Evolutionary conservation across 2,888 invertebrate species (phyloP).

Genomic region (Ectemnius lituratus): DNA sequence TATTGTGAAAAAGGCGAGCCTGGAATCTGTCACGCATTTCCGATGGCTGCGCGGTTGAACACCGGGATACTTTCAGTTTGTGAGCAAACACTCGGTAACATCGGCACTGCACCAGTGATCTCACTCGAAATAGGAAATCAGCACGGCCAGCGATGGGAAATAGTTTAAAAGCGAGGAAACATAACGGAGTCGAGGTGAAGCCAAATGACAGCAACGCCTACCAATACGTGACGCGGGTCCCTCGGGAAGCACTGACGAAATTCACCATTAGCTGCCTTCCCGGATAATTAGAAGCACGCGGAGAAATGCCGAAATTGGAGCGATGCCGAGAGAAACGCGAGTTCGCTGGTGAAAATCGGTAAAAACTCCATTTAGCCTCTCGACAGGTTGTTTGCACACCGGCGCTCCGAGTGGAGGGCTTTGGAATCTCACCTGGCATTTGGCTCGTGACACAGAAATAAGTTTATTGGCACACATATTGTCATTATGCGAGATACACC

Average conservation of each 20-base stretch:
- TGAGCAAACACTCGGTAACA: no score
- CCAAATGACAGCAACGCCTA: slow-evolving; percentile 74
- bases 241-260: slow-evolving; percentile 26
- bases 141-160: neutral
- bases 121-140: neutral
- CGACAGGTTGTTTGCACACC: slow-evolving; percentile 55
- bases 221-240: slow-evolving; percentile 46
- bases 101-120: no score
- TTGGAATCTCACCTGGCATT: slow-evolving; percentile 57
- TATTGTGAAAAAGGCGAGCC: slow-evolving; percentile 5
- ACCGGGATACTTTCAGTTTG: no score
- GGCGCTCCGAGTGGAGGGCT: slow-evolving; percentile 58
- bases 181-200: slow-evolving; percentile 56
- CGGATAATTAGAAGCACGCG: slow-evolving; percentile 6
- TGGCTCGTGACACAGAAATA: slow-evolving; percentile 55
- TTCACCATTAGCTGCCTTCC: slow-evolving; percentile 2
- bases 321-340: slow-evolving; percentile 43
- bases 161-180: slow-evolving; percentile 41
- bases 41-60: neutral
- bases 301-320: slow-evolving; percentile 11
- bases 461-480: slow-evolving; percentile 4
- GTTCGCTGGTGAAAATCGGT: slow-evolving; percentile 48
- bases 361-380: slow-evolving; percentile 60
- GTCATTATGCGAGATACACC: slow-evolving; percentile 40
- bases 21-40: slow-evolving; percentile 34